Evolutionary conservation across 1,140 invertebrate species (phyloP), one percentile per base, ranked within the genome.

Genomic region (Copidosoma floridanum): DNA sequence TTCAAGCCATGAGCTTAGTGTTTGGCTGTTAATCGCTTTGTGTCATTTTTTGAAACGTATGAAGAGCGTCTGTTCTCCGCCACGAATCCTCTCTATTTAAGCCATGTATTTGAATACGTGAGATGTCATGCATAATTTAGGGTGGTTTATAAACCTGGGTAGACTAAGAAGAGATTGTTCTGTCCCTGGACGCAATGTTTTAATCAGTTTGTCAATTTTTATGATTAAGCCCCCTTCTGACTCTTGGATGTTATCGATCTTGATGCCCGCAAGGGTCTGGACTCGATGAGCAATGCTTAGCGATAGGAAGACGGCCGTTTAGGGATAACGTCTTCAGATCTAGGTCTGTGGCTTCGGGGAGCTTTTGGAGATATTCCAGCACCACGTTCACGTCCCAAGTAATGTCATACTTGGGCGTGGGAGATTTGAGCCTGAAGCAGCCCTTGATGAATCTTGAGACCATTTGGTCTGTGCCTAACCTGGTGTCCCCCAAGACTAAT

Each of bases 391-490:
- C 12, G 48, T 57, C 43, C 55, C 55, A 57, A 20, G 43, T 57
- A 5, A 4, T 2, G 16, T 50, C 5, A 26, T 57, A 57, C 35
- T 48, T 38, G 7, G 56, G 32, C 18, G 4, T 57, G 14, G 14
- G 16, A 16, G 46, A 35, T 27, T 24, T 48, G 2, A n/a, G 14
- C 23, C 41, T 44, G 32, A 16, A 46, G 11, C 18, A 11, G 8
- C 54, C 54, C 35, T 35, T 32, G 7, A 56, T 5, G 18, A 56
- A 57, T 35, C 43, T 32, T 14, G 54, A 61, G 2, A 72, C 51
- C 26, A 38, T 11, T n/a, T 57, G 38, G 29, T 69, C 61, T 2
- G 38, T 23, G 4, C 50, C 50, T n/a, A 64, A 38, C 6, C 44
- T 47, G 16, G 27, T 14, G 20, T 26, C 6, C 1, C 0, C 29